phyloP scores from a whole-genome alignment of 2,113 vertebrate species.

The Leucopsar rothschildi region DNA sequence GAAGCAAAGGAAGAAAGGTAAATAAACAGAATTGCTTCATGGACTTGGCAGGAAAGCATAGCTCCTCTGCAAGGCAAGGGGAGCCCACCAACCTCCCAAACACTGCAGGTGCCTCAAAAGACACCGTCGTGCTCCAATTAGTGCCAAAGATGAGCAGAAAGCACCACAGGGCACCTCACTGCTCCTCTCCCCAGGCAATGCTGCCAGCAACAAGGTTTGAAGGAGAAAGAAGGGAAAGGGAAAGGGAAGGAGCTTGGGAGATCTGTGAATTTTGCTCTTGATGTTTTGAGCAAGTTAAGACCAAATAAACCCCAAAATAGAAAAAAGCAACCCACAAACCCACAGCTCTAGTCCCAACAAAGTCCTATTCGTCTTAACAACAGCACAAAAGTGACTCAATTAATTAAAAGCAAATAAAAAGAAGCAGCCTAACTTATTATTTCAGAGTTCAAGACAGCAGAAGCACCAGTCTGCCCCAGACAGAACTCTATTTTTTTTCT shows the following conservation, averaged over 20 bases:
- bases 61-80: neutral
- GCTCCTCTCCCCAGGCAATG: neutral
- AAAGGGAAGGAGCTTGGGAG: neutral
- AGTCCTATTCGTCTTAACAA: neutral
- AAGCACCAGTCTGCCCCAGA: slow-evolving; percentile 8
- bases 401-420: slow-evolving; percentile 38
- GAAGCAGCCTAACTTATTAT: neutral
- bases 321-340: neutral
- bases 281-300: neutral
- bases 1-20: neutral
- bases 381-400: neutral
- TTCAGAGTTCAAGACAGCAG: neutral
- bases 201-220: neutral
- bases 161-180: neutral
- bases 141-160: neutral
- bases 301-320: neutral
- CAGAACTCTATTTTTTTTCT: neutral
- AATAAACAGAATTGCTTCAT: neutral
- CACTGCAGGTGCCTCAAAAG: neutral
- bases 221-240: neutral
- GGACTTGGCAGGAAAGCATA: neutral
- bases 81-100: neutral
- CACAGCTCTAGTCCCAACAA: neutral
- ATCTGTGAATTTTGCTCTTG: neutral
- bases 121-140: fast-evolving